Evolutionary conservation across 2,797 vertebrate genomes (phyloP).

Genomic region (Falco naumanni): DNA sequence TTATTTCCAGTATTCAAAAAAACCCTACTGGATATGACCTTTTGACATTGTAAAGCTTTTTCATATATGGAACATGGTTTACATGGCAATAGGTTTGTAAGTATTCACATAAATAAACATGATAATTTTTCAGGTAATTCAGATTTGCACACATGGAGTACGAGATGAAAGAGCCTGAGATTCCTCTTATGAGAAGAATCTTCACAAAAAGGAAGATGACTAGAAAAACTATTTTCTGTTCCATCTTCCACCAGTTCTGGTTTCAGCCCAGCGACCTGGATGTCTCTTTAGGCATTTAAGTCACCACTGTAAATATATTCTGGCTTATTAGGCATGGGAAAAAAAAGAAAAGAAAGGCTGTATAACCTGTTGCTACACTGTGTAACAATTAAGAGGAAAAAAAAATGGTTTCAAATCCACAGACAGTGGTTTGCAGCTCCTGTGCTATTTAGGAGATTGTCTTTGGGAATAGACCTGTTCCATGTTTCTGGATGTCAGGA

Average conservation of each 20-base stretch:
- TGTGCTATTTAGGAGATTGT: neutral
- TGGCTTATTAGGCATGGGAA: neutral
- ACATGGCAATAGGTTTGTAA: neutral
- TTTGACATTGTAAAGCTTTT: neutral
- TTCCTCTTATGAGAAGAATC: neutral
- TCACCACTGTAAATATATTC: neutral
- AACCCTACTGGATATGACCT: neutral
- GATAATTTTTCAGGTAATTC: neutral
- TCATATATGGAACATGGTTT: neutral
- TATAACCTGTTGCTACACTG: neutral
- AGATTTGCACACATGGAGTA: neutral
- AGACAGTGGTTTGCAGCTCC: neutral
- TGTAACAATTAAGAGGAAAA: neutral
- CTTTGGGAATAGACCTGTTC: neutral
- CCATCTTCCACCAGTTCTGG: neutral
- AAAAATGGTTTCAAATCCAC: neutral
- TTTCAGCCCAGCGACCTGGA: neutral
- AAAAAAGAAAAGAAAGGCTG: neutral
- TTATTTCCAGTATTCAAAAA: neutral
- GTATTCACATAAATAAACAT: neutral
- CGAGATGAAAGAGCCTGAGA: neutral
- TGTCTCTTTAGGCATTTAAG: neutral
- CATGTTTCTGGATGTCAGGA: neutral
- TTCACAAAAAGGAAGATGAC: neutral
- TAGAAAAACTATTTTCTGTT: neutral